Percentiles rank a stretch among this genome's conserved stretches.
These are phyloP conservation scores for Orycteropus afer DNA, from an alignment of 2,113 vertebrate species.

Conservation along the genomic window DNA sequence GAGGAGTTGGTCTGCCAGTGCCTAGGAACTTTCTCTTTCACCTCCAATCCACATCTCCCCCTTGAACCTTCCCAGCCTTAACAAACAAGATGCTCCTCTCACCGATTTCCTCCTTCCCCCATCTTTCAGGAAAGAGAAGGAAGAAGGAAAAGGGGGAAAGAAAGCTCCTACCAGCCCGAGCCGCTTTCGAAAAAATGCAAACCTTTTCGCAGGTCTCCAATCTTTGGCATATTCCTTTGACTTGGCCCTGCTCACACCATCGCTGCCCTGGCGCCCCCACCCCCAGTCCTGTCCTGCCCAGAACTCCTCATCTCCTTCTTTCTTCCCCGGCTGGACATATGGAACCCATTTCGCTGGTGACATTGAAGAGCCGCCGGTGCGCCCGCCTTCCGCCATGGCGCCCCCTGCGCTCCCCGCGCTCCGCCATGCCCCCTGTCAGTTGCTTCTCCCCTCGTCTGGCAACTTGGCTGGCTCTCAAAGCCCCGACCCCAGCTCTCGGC, in stretches of 20 bases:
- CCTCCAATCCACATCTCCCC: conserved; percentile 24
- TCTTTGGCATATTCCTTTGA: not conserved
- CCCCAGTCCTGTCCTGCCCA: conserved; percentile 22
- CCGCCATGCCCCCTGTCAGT: conserved; percentile 81
- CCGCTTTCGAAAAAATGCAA: conserved; percentile 33
- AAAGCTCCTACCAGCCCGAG: conserved; percentile 33
- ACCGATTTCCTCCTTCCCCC: not conserved
- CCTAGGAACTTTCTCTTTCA: conserved; percentile 50
- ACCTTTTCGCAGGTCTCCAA: not conserved
- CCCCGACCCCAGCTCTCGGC: conserved; percentile 57
- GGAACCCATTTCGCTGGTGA: conserved; percentile 88
- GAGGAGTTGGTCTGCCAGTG: not conserved
- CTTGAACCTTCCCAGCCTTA: not conserved
- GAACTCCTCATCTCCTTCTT: conserved; percentile 54
- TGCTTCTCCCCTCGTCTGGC: conserved; percentile 68
- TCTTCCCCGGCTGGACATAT: conserved; percentile 82
- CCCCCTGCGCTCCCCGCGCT: conserved; percentile 82
- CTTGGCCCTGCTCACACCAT: not conserved
- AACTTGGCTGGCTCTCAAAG: conserved; percentile 79
- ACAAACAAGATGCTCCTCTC: not conserved
- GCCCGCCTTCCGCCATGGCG: conserved; percentile 84
- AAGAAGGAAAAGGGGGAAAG: not conserved
- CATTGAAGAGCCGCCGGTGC: conserved; percentile 85
- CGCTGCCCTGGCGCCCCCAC: not conserved
- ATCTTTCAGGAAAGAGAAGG: conserved; percentile 55